Base-by-base conservation (phyloP, 2,113 vertebrate species). In the Mohoua ochrocephala region DNA sequence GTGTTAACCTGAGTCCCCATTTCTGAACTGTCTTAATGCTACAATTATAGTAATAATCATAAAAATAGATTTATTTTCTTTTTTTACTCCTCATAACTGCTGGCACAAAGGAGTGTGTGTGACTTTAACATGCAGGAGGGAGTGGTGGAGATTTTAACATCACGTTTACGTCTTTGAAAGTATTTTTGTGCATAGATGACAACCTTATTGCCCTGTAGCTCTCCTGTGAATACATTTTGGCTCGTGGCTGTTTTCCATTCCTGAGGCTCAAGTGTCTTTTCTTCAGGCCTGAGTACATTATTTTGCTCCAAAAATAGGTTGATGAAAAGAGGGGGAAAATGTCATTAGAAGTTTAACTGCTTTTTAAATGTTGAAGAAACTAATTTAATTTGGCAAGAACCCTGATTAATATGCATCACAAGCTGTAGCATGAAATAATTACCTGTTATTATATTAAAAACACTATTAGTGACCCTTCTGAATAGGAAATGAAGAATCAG, bases 221-320 rank as follows among this genome's bases (percentile, higher is more conserved):
- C 91, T 95, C 89, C 82, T 92, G 92, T 94, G 89, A 96, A 94
- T 96, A 93, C 45, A 57, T 93, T 96, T 91, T 87, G 89, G 76
- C 91, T 97, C 1, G 3, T 96, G 96, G 90, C 94, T 96, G 76
- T 93, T 97, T 97, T 96, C 87, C 91, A 49, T 89, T 95, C 92
- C 86, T 93, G 68, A 79, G 89, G 88, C 93, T 97, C 79, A 84
- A 94, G 74, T 79, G 78, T 93, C 86, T 92, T 94, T 89, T 77
- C 89, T 96, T 94, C 68, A 93, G 84, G 86, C 78, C 91, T 57
- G 56, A 94, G 93, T 88, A 95, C 84, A 49, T 96, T 94, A 92
- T 95, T 96, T 96, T 89, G 60, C 75, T 97, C 82, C 82, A 85
- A 97, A 97, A 97, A 95, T 93, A 97, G 93, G 71, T 65, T 90